Evolutionary conservation across 1,140 invertebrate species (phyloP), one percentile per base, ranked within the genome.

Genomic region (Drosophila hydei): DNA sequence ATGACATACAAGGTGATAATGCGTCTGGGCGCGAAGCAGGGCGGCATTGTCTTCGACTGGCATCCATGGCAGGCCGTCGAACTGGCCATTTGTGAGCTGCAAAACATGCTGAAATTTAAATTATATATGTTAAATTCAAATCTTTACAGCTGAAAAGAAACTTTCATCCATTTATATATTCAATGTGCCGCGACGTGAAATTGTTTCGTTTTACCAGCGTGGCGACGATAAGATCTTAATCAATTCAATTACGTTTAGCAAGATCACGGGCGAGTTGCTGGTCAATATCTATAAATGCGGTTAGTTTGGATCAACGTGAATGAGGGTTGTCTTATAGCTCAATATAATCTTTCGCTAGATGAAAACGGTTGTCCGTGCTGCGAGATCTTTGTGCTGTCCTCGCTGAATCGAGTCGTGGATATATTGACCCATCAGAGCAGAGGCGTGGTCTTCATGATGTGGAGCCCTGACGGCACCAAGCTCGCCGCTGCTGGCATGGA

Each of bases 21-120:
- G 4, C 61, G 58, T 2, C 30, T 79, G 16, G 16, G 25, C 11
- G 43, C 64, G 61, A 69, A 47, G 19, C 54, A 64, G 0, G 38
- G 47, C 1, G 19, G 30, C n/a, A 60, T 78, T 12, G 14, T 72
- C 11, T 85, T 91, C 9, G 90, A 91, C 43, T 91, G 90, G 90
- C 90, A 91, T 72, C 90, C 90, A 3, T 91, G 90, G 90, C 84
- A 84, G 1, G 73, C 71, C 5, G 74, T 69, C 8, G 90, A 91
- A 25, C 60, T 91, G 38, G 79, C 71, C 1, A 69, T 91, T 40
- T 77, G 90, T 91, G 71, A 80, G 84, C 62, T 12, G 1, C n/a
- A n/a, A 0, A 2, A 9, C 14, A n/a, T 18, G 16, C 18, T 1
- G 4, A 12, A 4, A 16, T 9, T 16, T 16, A 14, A 1, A 7